Evolutionary conservation across 2,113 vertebrate species (phyloP).

Genomic region (Thunnus maccoyii): DNA sequence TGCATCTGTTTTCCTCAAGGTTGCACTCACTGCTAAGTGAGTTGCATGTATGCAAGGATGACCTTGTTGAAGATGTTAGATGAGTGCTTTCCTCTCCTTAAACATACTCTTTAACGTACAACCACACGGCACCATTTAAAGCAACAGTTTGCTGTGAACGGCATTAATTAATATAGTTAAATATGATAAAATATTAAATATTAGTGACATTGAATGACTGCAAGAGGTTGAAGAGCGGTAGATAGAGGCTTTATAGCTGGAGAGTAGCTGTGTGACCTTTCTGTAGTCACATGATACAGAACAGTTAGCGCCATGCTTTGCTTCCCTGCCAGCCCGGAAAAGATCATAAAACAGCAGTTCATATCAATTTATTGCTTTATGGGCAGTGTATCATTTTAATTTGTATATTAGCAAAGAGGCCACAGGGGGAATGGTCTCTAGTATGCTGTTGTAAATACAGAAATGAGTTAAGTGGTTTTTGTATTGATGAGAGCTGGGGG

Average conservation of each 20-base stretch:
- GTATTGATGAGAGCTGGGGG: constrained; percentile 8
- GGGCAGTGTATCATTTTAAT: constrained; percentile 60
- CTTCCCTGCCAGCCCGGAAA: constrained; percentile 13
- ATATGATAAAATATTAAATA: not conserved
- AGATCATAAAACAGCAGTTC: constrained; percentile 60
- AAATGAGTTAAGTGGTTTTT: constrained; percentile 34
- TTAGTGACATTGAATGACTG: constrained; percentile 1
- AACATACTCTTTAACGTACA: not conserved
- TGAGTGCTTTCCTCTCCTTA: not conserved
- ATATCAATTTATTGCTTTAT: constrained; percentile 40
- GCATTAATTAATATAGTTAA: not conserved
- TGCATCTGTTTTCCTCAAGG: constrained; percentile 26
- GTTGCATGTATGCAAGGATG: not conserved
- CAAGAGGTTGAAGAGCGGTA: constrained; percentile 10
- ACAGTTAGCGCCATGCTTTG: constrained; percentile 9
- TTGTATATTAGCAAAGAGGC: constrained; percentile 33
- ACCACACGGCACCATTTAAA: not conserved
- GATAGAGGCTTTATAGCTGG: not conserved
- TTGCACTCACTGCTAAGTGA: constrained; percentile 14
- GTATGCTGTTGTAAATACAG: constrained; percentile 17
- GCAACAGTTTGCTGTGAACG: not conserved
- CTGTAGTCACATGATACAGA: constrained; percentile 12
- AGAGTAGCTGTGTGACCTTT: constrained; percentile 44
- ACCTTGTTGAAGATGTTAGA: not conserved
- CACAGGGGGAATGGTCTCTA: constrained; percentile 1